These are phyloP conservation scores for Gadopsis marmoratus DNA, from an alignment of 2,797 vertebrate species.

Conservation along the genomic window DNA sequence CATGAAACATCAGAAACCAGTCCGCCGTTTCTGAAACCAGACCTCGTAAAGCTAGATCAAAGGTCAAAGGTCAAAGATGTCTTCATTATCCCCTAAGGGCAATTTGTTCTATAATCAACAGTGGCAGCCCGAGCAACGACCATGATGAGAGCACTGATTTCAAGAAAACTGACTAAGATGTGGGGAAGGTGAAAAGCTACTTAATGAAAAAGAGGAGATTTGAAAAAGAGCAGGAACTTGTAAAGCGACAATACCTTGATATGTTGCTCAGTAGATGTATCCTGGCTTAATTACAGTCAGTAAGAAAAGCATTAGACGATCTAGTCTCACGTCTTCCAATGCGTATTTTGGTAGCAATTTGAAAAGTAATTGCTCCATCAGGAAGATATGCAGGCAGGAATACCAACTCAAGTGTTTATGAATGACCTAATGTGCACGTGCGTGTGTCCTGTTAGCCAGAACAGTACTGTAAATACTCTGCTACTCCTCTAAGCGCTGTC, in stretches of 20 bases:
- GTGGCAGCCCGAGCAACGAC: too few species aligned
- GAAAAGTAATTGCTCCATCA: neutral
- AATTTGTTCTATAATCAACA: too few species aligned
- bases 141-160: neutral
- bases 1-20: conserved; percentile 1
- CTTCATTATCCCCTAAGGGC: too few species aligned
- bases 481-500: neutral
- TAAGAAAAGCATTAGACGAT: neutral
- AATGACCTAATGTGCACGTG: neutral
- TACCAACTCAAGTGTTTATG: neutral
- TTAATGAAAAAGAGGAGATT: neutral
- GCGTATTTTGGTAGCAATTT: neutral
- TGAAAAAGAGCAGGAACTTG: neutral
- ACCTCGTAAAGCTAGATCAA: neutral
- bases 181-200: neutral
- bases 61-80: too few species aligned
- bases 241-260: neutral
- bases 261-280: neutral
- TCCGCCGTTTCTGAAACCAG: neutral
- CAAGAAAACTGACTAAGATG: neutral
- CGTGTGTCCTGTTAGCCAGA: neutral
- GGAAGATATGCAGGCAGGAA: neutral
- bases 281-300: neutral
- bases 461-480: neutral
- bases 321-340: neutral